Base-by-base conservation (phyloP, 2,888 invertebrate species). In the Drosophila mettleri region DNA sequence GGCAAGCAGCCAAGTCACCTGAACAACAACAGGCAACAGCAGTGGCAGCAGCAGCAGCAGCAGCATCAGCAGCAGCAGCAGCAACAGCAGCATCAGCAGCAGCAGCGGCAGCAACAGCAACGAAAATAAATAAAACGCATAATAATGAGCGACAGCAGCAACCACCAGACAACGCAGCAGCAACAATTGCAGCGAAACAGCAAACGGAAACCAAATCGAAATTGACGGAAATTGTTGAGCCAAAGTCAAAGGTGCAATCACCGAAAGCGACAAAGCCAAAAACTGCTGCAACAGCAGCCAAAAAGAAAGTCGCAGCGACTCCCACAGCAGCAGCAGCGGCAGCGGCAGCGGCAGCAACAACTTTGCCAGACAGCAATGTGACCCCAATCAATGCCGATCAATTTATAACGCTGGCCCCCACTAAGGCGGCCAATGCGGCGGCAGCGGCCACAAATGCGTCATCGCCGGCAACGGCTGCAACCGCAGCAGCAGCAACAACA, bases 1-100 rank as follows among this genome's bases (percentile, higher is more conserved):
- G 92, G 92, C 91, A 85, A 67, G 63, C 54, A 76, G 90, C 88
- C 92, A 93, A 91, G 92, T 91, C 90, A 92, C 90, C 91, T 90
- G 92, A 90, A 90, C 78, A 78, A 76, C 64, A 72, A 78, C 65
- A 80, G 74, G 80, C 90, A 69, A 72, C 80, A 71, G 70, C 74
- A 80, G 48, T 62, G 61, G 53, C 46, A 80, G 78, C 80, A 76
- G 71, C 76, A 78, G 70, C 80, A 69, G 70, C 74, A 79, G 49
- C 67, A 63, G 52, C 45, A 80, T 77, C 80, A 76, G 69, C 76
- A 78, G 69, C 70, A 62, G 75, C 75, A 67, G 64, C 74, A 80
- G 71, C 75, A 59, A 76, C 67, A 65, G 48, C 69, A 71, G 46
- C 76, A 69, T n/a, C 76, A 78, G 70, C 80, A 69, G 70, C 74